A percentile compares a stretch with the other conserved stretches of the same genome.
These are phyloP conservation scores for Acanthiza pusilla DNA, from an alignment of 2,797 vertebrate species.

Conservation along the genomic window DNA sequence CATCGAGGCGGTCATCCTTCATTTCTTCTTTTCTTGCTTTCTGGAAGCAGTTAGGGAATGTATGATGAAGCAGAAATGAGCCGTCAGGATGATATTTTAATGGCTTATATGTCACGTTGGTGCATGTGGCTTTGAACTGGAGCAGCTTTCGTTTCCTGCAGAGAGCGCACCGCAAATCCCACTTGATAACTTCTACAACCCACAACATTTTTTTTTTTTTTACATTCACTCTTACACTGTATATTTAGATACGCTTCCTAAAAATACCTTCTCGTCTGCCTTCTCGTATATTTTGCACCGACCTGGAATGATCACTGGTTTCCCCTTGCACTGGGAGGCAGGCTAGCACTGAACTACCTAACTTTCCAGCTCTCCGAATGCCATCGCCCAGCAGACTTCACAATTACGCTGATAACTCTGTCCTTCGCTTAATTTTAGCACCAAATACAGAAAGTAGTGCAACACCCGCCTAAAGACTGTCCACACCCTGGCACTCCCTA, in stretches of 20 bases:
- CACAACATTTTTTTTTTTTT: slow-evolving; percentile 82
- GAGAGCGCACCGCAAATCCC: slow-evolving; percentile 95
- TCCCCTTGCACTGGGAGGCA: slow-evolving; percentile 61
- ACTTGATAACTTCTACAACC: slow-evolving; percentile 97
- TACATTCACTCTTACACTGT: slow-evolving; percentile 74
- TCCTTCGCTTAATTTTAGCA: not conserved
- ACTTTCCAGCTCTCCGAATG: not conserved
- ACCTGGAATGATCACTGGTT: slow-evolving; percentile 22
- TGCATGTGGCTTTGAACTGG: slow-evolving; percentile 97
- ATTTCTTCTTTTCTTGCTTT: slow-evolving; percentile 79
- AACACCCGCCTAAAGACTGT: not conserved
- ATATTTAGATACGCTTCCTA: slow-evolving; percentile 71
- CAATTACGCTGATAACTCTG: not conserved
- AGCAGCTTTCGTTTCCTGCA: slow-evolving; percentile 94
- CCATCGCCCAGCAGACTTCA: not conserved
- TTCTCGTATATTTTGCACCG: slow-evolving; percentile 45
- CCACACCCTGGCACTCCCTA: not conserved
- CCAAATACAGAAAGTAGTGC: not conserved
- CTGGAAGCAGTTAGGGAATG: slow-evolving; percentile 85
- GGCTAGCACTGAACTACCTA: not conserved
- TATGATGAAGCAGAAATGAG: slow-evolving; percentile 85
- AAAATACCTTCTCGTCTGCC: slow-evolving; percentile 64
- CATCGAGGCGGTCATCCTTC: slow-evolving; percentile 75
- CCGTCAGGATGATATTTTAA: slow-evolving; percentile 94
- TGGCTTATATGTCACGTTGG: slow-evolving; percentile 93